Percentiles rank a stretch among this genome's conserved stretches.
These are phyloP conservation scores for Vesta saturnalis DNA, from an alignment of 2,888 invertebrate genomes.

Conservation along the genomic window DNA sequence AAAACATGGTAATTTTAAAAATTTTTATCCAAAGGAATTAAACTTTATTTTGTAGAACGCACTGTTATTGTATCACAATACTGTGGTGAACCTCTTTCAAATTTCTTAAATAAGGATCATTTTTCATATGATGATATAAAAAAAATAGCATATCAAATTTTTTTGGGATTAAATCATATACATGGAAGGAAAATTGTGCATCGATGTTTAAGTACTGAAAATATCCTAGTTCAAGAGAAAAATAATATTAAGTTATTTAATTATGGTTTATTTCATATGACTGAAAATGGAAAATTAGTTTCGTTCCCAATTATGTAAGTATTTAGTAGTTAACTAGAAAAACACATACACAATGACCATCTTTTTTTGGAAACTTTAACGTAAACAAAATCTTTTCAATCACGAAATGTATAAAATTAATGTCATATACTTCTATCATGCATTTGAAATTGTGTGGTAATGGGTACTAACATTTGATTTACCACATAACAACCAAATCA, in stretches of 20 bases:
- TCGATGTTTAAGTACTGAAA: constrained; percentile 83
- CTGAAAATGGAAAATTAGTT: constrained; percentile 85
- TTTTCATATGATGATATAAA: constrained; percentile 66
- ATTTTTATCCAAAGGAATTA: background rate
- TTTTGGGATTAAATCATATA: constrained; percentile 77
- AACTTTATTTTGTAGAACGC: constrained; percentile 69
- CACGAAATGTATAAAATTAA: background rate
- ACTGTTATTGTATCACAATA: constrained; percentile 86
- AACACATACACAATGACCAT: too few relatives aligned
- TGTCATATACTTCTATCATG: too few relatives aligned
- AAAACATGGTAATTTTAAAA: constrained; percentile 83
- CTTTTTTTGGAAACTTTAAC: too few relatives aligned
- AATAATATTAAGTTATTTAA: constrained; percentile 87
- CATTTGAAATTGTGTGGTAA: too few relatives aligned
- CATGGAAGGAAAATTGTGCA: constrained; percentile 79
- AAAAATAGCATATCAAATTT: constrained; percentile 77
- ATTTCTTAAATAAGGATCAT: constrained; percentile 62
- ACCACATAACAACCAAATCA: too few relatives aligned
- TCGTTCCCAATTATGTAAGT: constrained; percentile 88
- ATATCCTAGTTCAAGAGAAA: constrained; percentile 79
- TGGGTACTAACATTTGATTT: too few relatives aligned
- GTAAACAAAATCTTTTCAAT: too few relatives aligned
- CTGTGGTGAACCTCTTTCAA: constrained; percentile 72
- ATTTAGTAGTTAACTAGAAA: too few relatives aligned
- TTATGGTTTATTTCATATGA: constrained; percentile 94